Evolutionary conservation across 2,113 vertebrate genomes (phyloP).

Genomic region (Ramphastos sulfuratus): DNA sequence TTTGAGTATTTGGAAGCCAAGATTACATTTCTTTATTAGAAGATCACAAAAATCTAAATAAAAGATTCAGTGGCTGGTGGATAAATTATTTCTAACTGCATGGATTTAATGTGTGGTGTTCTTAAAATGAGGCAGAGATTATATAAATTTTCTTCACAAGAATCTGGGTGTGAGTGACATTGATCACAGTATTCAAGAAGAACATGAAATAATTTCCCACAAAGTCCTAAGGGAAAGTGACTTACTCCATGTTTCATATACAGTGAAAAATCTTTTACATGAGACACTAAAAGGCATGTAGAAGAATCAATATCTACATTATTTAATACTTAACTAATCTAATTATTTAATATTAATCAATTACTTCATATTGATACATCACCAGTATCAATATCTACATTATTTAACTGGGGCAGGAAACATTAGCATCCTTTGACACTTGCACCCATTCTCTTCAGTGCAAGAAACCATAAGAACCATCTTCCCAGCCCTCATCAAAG

Average conservation of each 20-base stretch:
- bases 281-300: neutral
- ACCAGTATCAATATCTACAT: neutral
- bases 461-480: too few species aligned
- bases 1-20: neutral
- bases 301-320: neutral
- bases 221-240: neutral
- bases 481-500: too few species aligned
- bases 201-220: neutral
- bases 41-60: neutral
- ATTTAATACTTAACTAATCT: too few species aligned
- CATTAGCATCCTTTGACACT: too few species aligned
- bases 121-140: neutral
- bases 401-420: neutral
- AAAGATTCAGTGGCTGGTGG: neutral
- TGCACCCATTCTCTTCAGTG: neutral
- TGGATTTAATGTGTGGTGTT: neutral
- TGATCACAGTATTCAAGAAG: neutral
- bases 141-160: neutral
- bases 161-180: neutral
- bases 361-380: too few species aligned
- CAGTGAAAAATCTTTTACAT: neutral
- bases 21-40: neutral
- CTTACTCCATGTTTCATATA: neutral
- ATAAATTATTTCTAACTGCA: neutral
- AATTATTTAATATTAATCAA: too few species aligned